A percentile compares a stretch with the other conserved stretches of the same genome.
These are phyloP conservation scores for Drosophila sp. DNA, from an alignment of 1,140 invertebrate genomes.

Conservation along the genomic window DNA sequence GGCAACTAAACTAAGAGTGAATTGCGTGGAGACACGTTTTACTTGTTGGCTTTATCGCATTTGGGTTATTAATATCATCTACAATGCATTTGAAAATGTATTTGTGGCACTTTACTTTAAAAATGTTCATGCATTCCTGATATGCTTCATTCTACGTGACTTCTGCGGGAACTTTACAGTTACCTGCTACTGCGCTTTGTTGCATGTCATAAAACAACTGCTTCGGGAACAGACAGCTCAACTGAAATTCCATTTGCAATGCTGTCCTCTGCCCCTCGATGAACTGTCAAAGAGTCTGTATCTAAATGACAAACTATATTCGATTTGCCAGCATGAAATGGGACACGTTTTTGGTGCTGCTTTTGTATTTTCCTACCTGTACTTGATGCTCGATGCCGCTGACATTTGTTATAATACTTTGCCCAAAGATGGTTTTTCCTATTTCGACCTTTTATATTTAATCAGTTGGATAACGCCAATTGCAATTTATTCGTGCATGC, in stretches of 20 bases:
- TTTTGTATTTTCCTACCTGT: constrained; percentile 1
- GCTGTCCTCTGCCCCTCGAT: neutral
- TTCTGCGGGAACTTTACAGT: constrained; percentile 26
- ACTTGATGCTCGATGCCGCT: constrained; percentile 6
- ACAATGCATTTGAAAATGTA: neutral
- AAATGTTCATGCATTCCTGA: neutral
- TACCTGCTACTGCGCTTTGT: constrained; percentile 13
- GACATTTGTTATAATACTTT: constrained; percentile 14
- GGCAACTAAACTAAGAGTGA: neutral
- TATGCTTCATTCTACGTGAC: constrained; percentile 13
- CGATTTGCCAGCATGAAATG: constrained; percentile 1
- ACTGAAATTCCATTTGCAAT: neutral
- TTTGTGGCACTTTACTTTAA: neutral
- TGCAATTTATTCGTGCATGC: constrained; percentile 4
- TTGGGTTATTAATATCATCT: constrained; percentile 8
- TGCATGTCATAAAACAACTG: constrained; percentile 3
- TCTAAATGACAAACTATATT: constrained; percentile 21
- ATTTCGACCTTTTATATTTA: neutral
- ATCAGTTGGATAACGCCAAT: constrained; percentile 11
- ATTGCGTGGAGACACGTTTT: neutral
- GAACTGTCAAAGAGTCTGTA: neutral
- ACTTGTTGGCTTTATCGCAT: constrained; percentile 17
- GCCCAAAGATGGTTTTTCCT: constrained; percentile 16
- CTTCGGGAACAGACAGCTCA: neutral
- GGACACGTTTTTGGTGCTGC: constrained; percentile 7